These are phyloP conservation scores for Semnopithecus entellus DNA, from an alignment of 2,113 vertebrate species.

Conservation along the genomic window DNA sequence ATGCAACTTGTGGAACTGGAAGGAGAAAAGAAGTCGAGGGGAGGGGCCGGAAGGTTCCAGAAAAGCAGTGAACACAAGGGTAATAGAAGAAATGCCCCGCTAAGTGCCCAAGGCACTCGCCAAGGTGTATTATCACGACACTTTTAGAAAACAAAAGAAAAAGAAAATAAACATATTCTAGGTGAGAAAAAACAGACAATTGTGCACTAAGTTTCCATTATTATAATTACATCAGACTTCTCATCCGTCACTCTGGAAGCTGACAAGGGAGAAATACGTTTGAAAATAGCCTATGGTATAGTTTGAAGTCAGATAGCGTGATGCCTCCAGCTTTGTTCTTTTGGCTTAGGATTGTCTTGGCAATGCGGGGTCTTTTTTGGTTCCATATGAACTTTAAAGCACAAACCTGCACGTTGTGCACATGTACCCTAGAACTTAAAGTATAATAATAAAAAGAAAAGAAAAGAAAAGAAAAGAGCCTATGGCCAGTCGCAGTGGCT, in stretches of 20 bases:
- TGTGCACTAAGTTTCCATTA: not conserved
- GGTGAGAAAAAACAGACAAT: not conserved
- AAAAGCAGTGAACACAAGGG: not conserved
- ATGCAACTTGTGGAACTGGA: not conserved
- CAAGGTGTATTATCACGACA: not conserved
- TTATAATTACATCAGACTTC: not conserved
- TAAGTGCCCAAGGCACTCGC: not conserved
- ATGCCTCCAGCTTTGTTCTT: too few species aligned
- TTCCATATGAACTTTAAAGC: too few species aligned
- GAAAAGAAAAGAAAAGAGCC: not conserved
- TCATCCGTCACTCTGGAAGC: not conserved
- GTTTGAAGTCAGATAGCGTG: too few species aligned
- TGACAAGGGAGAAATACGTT: not conserved
- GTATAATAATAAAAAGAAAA: too few species aligned
- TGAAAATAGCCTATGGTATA: not conserved
- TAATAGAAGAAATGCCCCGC: not conserved
- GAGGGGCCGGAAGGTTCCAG: too few species aligned
- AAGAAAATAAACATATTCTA: not conserved
- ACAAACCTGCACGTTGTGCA: too few species aligned
- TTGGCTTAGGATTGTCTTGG: too few species aligned
- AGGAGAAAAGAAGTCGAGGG: not conserved
- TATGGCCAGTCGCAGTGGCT: rapidly evolving
- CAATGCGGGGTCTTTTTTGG: too few species aligned
- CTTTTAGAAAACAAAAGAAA: not conserved
- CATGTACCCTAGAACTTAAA: too few species aligned